Base-by-base conservation (phyloP, 2,113 vertebrate species). In the Stegastes partitus region DNA sequence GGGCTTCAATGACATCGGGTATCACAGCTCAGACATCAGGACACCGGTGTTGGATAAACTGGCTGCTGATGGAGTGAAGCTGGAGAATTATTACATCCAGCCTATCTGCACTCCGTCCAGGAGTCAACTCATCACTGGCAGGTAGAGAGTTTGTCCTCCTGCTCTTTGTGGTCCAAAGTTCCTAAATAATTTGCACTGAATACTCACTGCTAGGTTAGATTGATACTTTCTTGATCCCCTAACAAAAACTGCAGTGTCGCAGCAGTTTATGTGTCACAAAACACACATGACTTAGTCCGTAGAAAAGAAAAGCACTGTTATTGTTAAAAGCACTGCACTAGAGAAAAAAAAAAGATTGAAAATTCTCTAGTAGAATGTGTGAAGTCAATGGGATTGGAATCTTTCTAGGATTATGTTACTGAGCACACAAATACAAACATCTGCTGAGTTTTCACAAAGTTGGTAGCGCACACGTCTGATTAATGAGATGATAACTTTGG, bases 41-140 rank as follows among this genome's bases (percentile, higher is more conserved):
- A 99, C 98, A 0, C 98, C 98, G 0, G 95, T 95, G 0, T 87
- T 99, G 89, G 98, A 99, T 91, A 96, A 96, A 55, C 94, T 99
- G 88, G 97, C 98, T 0, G 96, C 97, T 0, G 96, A 97, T 23
- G 98, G 98, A 0, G 98, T 99, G 14, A 99, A 97, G 71, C 91
- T 99, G 93, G 98, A 99, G 93, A 99, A 96, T 61, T 99, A 99
- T 59, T 99, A 99, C 87, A 96, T 99, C 85, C 98, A 99, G 74
- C 98, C 98, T 73, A 98, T 99, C 91, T 99, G 98, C 87, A 99
- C 98, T 10, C 98, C 98, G 0, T 99, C 97, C 10, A 93, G 98
- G 31, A 99, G 98, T 83, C 97, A 99, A 77, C 95, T 99, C 71
- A 97, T 99, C 82, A 99, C 97, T 0, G 98, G 98, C 93, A 98